Evolutionary conservation across 2,888 invertebrate species (phyloP).

Genomic region (Sturmia bella): DNA sequence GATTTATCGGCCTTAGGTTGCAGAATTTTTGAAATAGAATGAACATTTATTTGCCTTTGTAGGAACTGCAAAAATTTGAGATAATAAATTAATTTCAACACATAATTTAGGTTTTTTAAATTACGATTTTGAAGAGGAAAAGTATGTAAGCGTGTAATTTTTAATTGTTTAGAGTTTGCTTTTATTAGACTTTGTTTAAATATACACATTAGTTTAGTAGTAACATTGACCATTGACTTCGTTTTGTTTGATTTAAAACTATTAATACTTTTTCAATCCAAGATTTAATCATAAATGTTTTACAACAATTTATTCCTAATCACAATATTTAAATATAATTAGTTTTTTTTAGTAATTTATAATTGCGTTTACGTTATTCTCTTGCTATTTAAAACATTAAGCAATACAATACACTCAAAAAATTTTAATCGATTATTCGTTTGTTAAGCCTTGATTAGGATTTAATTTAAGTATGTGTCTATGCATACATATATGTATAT

Average conservation of each 20-base stretch:
- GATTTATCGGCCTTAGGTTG: too few relatives aligned
- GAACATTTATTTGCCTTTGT: too few relatives aligned
- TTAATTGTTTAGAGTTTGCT: slow-evolving; percentile 14
- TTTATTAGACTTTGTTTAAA: slow-evolving; percentile 1
- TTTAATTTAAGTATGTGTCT: slow-evolving; percentile 41
- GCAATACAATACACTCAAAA: slow-evolving; percentile 61
- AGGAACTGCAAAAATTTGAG: too few relatives aligned
- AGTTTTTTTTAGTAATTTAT: slow-evolving; percentile 10
- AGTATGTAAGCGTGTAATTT: neutral
- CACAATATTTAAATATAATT: slow-evolving; percentile 31
- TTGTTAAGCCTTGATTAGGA: slow-evolving; percentile 60
- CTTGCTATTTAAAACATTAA: slow-evolving; percentile 57
- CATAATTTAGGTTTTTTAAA: too few relatives aligned
- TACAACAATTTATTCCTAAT: slow-evolving; percentile 49
- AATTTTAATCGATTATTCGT: slow-evolving; percentile 63
- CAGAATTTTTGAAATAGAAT: too few relatives aligned
- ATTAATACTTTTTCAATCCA: slow-evolving; percentile 23
- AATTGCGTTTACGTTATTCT: slow-evolving; percentile 1
- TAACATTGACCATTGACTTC: slow-evolving; percentile 57
- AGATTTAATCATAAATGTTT: neutral
- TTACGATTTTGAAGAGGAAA: too few relatives aligned
- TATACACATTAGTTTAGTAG: slow-evolving; percentile 37
- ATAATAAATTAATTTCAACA: too few relatives aligned
- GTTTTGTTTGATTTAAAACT: slow-evolving; percentile 16
- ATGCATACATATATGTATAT: slow-evolving; percentile 28